Evolutionary conservation across 2,797 vertebrate species (phyloP).

Genomic region (Pyrocephalus nanus): DNA sequence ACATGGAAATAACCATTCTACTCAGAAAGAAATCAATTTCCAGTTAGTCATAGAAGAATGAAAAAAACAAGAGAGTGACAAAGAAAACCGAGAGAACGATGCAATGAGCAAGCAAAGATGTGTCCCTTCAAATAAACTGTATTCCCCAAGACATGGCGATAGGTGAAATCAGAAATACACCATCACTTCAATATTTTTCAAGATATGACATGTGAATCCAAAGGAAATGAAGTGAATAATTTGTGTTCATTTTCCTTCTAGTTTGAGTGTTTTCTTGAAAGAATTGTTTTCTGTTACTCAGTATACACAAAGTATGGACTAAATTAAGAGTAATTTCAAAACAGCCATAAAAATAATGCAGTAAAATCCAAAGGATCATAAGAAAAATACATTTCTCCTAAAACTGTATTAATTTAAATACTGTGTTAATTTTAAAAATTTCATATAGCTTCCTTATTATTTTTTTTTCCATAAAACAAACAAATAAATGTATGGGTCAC

Average conservation of each 20-base stretch:
- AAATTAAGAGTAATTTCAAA: neutral
- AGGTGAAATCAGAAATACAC: neutral
- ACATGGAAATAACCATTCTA: conserved; percentile 3
- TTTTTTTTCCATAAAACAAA: neutral
- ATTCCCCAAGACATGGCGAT: neutral
- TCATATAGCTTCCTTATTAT: neutral
- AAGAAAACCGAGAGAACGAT: neutral
- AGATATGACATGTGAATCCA: neutral
- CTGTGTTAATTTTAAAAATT: neutral
- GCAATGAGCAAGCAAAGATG: neutral
- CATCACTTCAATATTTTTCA: neutral
- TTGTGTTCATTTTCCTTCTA: neutral
- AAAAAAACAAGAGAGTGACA: neutral
- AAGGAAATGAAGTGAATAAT: neutral
- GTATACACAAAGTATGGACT: neutral
- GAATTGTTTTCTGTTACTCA: neutral
- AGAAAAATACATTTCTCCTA: neutral
- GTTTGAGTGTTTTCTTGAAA: neutral
- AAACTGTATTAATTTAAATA: neutral
- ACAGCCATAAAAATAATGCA: neutral
- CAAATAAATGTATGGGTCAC: neutral
- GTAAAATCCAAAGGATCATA: neutral
- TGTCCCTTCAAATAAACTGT: neutral
- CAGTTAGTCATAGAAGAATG: neutral
- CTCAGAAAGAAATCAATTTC: conserved; percentile 45